phyloP scores from a whole-genome alignment of 2,888 invertebrate species.

The Falcaria lacertinaria region DNA sequence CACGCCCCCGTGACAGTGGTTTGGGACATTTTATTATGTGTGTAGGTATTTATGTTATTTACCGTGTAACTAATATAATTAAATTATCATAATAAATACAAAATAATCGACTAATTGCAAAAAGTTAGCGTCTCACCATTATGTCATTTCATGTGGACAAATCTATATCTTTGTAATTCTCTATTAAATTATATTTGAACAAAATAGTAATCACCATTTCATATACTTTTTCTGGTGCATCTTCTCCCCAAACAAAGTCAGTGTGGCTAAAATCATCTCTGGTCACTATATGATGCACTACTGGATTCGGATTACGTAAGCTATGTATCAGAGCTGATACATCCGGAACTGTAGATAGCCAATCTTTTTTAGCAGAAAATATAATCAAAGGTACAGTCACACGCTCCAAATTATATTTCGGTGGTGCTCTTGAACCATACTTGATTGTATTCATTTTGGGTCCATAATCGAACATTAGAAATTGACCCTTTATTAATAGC shows the following conservation, averaged over 20 bases:
- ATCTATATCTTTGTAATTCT: not conserved
- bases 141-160: too few relatives aligned
- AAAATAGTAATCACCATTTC: constrained; percentile 20
- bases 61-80: too few relatives aligned
- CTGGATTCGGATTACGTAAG: constrained; percentile 26
- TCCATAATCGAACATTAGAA: constrained; percentile 38
- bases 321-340: constrained; percentile 22
- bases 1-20: too few relatives aligned
- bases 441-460: constrained; percentile 16
- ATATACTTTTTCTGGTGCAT: constrained; percentile 28
- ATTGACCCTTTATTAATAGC: constrained; percentile 34
- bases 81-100: too few relatives aligned
- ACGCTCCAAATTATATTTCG: constrained; percentile 26
- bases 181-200: constrained; percentile 6
- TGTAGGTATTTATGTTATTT: too few relatives aligned
- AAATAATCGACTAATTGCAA: too few relatives aligned
- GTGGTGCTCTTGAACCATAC: constrained; percentile 23
- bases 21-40: too few relatives aligned
- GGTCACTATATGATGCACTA: constrained; percentile 28
- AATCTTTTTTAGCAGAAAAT: constrained; percentile 38
- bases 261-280: constrained; percentile 34
- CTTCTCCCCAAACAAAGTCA: constrained; percentile 41
- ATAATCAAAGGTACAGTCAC: constrained; percentile 32
- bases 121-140: too few relatives aligned
- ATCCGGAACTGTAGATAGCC: constrained; percentile 31